Evolutionary conservation across 2,113 vertebrate species (phyloP).

Genomic region (Actenoides hombroni): DNA sequence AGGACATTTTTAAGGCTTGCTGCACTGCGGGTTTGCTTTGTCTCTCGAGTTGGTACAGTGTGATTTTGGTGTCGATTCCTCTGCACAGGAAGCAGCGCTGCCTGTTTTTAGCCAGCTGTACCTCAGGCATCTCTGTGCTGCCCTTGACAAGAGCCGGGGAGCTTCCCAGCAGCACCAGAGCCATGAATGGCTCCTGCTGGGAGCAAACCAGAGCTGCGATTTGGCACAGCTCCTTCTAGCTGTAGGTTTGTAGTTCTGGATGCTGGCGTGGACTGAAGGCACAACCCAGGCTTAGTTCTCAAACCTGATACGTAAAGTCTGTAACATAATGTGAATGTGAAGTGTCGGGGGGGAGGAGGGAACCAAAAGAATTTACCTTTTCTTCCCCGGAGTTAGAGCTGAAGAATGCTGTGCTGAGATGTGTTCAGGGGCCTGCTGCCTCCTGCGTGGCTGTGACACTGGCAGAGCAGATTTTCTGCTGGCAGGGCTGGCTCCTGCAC

Average conservation of each 20-base stretch:
- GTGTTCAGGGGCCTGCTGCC: background rate
- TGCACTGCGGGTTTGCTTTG: background rate
- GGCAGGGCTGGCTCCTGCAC: background rate
- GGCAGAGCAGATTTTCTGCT: background rate
- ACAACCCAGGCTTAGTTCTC: background rate
- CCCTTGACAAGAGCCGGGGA: background rate
- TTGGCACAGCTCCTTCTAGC: background rate
- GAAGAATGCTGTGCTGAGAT: background rate
- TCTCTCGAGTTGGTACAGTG: background rate
- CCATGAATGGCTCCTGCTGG: background rate
- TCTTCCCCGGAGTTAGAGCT: background rate
- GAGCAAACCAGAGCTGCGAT: background rate
- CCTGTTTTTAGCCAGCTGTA: background rate
- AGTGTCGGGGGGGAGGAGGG: background rate
- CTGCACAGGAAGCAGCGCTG: background rate
- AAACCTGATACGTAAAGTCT: background rate
- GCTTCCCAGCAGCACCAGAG: background rate
- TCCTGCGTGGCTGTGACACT: background rate
- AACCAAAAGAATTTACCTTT: background rate
- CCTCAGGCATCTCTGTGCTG: background rate
- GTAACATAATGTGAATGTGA: constrained; percentile 21
- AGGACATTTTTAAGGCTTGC: background rate
- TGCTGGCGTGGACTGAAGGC: constrained; percentile 17
- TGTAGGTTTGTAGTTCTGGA: background rate
- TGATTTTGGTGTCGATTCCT: background rate